These are phyloP conservation scores for Anguilla japonica DNA, from an alignment of 2,113 vertebrate species.

Conservation along the genomic window DNA sequence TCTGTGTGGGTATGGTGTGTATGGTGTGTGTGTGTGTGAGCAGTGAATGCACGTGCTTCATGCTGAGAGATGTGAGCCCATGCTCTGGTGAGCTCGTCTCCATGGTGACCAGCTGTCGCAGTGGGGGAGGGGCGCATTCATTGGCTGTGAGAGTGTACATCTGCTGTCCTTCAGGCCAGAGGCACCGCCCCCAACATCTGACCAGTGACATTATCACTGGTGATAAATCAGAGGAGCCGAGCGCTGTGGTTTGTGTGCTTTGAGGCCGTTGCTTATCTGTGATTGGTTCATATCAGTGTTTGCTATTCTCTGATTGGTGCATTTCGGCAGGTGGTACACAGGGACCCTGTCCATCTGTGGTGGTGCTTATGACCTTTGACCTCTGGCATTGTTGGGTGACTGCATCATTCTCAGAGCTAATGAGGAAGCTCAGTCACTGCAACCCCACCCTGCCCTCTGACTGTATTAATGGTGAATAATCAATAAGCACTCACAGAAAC, in stretches of 20 bases:
- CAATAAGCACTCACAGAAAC: no score
- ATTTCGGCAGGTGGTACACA: not conserved
- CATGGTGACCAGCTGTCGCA: slow-evolving; percentile 66
- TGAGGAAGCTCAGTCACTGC: not conserved
- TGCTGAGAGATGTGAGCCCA: no score
- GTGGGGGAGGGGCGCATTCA: slow-evolving; percentile 52
- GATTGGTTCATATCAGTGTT: not conserved
- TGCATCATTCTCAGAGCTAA: slow-evolving; percentile 32
- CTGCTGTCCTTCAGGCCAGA: slow-evolving; percentile 64
- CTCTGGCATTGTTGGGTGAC: slow-evolving; percentile 31
- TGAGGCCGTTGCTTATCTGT: not conserved
- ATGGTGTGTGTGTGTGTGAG: not conserved
- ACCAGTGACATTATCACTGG: slow-evolving; percentile 23
- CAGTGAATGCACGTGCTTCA: no score
- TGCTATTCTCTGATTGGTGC: not conserved
- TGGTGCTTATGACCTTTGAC: slow-evolving; percentile 52
- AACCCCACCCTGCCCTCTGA: no score
- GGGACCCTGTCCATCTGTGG: slow-evolving; percentile 36
- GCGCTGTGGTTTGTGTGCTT: no score
- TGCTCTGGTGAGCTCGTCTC: slow-evolving; percentile 42
- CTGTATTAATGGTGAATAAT: no score
- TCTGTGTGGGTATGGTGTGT: no score
- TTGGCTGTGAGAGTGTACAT: slow-evolving; percentile 61
- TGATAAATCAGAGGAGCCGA: no score
- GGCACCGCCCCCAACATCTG: slow-evolving; percentile 39